Evolutionary conservation across 2,113 vertebrate genomes (phyloP).

Genomic region (Thamnaconus septentrionalis): DNA sequence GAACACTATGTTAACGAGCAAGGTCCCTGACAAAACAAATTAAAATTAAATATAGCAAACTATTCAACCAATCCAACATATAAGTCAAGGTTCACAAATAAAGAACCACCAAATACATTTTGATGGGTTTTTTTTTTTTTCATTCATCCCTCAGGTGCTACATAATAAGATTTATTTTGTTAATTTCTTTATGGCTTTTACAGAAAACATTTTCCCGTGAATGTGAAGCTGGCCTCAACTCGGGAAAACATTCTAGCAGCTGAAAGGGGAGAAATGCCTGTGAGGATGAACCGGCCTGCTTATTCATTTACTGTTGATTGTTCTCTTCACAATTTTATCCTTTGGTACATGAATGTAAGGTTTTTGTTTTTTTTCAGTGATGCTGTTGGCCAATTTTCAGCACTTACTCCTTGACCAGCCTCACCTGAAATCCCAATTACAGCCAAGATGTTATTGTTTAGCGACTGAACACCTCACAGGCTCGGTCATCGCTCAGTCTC

Average conservation of each 20-base stretch:
- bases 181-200: constrained; percentile 56
- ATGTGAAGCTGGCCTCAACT: constrained; percentile 52
- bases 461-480: constrained; percentile 56
- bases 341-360: neutral
- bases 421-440: constrained; percentile 52
- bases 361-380: neutral
- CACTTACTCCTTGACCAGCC: constrained; percentile 34
- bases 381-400: neutral
- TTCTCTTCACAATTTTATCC: too few relatives aligned
- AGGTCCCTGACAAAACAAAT: too few relatives aligned
- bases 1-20: too few relatives aligned
- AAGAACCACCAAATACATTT: too few relatives aligned
- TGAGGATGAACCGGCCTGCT: constrained; percentile 10
- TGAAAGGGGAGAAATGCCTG: constrained; percentile 4
- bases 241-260: constrained; percentile 21
- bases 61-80: too few relatives aligned
- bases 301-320: too few relatives aligned
- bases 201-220: constrained; percentile 50
- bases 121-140: too few relatives aligned
- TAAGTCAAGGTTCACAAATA: too few relatives aligned
- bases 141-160: too few relatives aligned
- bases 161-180: constrained; percentile 51
- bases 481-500: constrained; percentile 55
- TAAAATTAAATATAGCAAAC: too few relatives aligned
- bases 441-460: constrained; percentile 49